Conservation (phyloP, 1,140 invertebrate genomes). For the Xylocopa sonorina region DNA sequence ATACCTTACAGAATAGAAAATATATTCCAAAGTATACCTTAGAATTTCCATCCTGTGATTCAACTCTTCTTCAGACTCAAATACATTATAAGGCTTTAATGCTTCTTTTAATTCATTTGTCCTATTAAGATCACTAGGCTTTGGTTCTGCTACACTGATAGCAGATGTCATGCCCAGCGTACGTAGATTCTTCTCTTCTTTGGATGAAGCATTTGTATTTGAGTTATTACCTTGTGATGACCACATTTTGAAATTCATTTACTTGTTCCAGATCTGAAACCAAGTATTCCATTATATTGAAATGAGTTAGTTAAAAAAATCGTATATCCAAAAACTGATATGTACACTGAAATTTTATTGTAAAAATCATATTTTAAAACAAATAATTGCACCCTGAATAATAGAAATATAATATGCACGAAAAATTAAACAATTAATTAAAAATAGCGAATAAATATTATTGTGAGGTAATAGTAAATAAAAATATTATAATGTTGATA, state of each 20-base stretch:
- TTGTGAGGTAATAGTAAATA: background rate
- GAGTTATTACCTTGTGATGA: conserved; percentile 70
- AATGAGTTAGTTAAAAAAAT: background rate
- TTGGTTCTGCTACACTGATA: conserved; percentile 94
- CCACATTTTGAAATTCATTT: conserved; percentile 70
- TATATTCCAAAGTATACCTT: conserved; percentile 73
- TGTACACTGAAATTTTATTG: background rate
- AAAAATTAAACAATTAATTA: background rate
- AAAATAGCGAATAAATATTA: background rate
- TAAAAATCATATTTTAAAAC: background rate
- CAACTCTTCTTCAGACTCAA: conserved; percentile 95
- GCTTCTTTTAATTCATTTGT: conserved; percentile 92
- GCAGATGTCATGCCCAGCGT: conserved; percentile 96
- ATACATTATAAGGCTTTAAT: conserved; percentile 93
- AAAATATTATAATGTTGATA: too few relatives aligned
- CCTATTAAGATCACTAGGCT: conserved; percentile 90
- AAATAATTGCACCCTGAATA: background rate
- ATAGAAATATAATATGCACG: background rate
- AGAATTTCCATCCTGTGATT: conserved; percentile 93
- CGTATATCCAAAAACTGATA: background rate
- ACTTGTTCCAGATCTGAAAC: conserved; percentile 32
- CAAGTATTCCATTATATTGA: conserved; percentile 1
- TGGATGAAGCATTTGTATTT: conserved; percentile 59
- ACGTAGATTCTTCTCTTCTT: conserved; percentile 71
- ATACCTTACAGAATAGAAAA: background rate